Conservation (phyloP, 2,888 invertebrate genomes). For the Lepetodrilus schrolli region DNA sequence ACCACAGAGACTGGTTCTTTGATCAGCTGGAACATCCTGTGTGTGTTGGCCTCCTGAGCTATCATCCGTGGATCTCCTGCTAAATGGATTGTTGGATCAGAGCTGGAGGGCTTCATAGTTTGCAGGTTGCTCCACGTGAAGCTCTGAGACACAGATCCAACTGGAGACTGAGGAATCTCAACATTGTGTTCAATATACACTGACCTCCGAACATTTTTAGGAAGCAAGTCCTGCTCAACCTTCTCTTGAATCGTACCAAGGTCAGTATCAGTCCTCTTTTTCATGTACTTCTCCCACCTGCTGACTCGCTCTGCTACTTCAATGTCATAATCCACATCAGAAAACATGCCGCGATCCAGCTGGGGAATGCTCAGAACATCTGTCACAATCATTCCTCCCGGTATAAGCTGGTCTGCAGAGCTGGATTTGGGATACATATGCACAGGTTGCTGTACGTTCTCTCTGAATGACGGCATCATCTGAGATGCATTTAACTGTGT, state of each 20-base stretch:
- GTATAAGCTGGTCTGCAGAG: constrained; percentile 44
- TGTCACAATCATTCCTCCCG: not conserved
- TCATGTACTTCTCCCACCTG: constrained; percentile 68
- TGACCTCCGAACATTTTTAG: constrained; percentile 41
- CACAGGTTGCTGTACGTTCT: constrained; percentile 34
- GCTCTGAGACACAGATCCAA: constrained; percentile 4
- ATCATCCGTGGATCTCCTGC: constrained; percentile 30
- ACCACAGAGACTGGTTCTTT: constrained; percentile 34
- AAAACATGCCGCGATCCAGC: constrained; percentile 66
- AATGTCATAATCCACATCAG: constrained; percentile 70
- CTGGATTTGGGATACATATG: constrained; percentile 38
- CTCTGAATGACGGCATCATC: constrained; percentile 35
- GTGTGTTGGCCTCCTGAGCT: constrained; percentile 39
- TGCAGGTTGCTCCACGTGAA: constrained; percentile 21
- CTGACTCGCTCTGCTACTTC: constrained; percentile 68
- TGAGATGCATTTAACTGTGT: constrained; percentile 55
- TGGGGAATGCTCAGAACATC: constrained; percentile 41
- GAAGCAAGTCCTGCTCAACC: constrained; percentile 41
- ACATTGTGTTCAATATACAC: constrained; percentile 33
- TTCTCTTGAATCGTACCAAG: constrained; percentile 56
- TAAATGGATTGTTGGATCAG: constrained; percentile 36
- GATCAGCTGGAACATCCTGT: constrained; percentile 37
- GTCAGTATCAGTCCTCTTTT: constrained; percentile 42
- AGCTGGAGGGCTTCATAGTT: constrained; percentile 32
- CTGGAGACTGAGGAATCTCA: constrained; percentile 22